Evolutionary conservation across 2,113 vertebrate species (phyloP).

Genomic region (Tricholaema leucomelas): DNA sequence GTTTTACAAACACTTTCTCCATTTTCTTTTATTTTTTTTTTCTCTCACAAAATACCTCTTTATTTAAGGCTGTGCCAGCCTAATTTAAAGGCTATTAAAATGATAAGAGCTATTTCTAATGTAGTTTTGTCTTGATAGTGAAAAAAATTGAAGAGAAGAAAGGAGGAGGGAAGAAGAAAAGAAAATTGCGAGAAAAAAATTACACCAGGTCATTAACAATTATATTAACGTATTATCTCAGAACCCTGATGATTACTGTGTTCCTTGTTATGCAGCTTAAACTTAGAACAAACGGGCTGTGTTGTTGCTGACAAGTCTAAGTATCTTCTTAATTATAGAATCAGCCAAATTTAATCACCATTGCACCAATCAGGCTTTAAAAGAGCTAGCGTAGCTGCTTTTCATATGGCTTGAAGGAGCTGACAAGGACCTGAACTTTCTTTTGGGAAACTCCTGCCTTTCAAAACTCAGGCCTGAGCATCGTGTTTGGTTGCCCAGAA

Average conservation of each 20-base stretch:
- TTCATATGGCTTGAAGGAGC: not conserved
- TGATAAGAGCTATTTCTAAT: conserved; percentile 49
- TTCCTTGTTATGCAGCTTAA: conserved; percentile 49
- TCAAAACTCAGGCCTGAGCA: not conserved
- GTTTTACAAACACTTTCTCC: conserved; percentile 74
- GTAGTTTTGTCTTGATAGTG: not conserved
- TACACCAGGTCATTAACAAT: not conserved
- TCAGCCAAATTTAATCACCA: conserved; percentile 20
- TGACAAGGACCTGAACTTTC: not conserved
- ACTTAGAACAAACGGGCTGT: conserved; percentile 13
- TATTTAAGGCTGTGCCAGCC: conserved; percentile 63
- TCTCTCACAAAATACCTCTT: conserved; percentile 58
- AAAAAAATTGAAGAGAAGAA: not conserved
- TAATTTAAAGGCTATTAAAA: conserved; percentile 66
- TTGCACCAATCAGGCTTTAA: not conserved
- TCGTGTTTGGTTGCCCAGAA: not conserved
- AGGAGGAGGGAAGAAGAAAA: not conserved
- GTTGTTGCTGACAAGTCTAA: conserved; percentile 47
- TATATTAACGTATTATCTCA: conserved; percentile 33
- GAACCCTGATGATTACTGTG: conserved; percentile 16
- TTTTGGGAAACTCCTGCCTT: not conserved
- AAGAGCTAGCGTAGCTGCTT: not conserved
- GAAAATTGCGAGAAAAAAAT: not conserved
- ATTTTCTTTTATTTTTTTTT: conserved; percentile 40
- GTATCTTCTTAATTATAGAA: conserved; percentile 54